phyloP scores from a whole-genome alignment of 2,888 invertebrate species.

The Carcina quercana region DNA sequence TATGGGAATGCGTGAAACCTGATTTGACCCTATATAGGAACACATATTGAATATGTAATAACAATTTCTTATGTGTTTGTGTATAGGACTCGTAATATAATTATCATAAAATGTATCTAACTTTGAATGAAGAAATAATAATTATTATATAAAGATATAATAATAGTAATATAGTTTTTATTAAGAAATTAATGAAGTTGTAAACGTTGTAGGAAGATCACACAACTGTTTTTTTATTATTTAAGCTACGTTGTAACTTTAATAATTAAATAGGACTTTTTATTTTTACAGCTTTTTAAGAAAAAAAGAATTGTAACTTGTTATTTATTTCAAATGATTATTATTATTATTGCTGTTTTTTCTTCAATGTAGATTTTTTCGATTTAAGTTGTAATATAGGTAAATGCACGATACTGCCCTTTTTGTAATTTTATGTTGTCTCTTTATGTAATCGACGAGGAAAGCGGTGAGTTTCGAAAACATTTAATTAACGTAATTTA shows the following conservation, averaged over 20 bases:
- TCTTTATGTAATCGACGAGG: constrained; percentile 24
- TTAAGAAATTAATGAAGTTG: constrained; percentile 70
- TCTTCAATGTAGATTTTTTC: constrained; percentile 56
- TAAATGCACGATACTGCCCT: constrained; percentile 66
- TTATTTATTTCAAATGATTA: constrained; percentile 75
- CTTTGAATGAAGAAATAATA: constrained; percentile 68
- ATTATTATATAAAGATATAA: constrained; percentile 70
- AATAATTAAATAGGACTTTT: constrained; percentile 38
- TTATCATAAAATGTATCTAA: constrained; percentile 67
- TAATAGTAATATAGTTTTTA: constrained; percentile 73
- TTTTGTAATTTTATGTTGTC: constrained; percentile 47
- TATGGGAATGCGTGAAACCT: constrained; percentile 27
- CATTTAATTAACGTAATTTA: constrained; percentile 25
- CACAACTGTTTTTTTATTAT: constrained; percentile 52
- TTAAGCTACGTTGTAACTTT: constrained; percentile 51
- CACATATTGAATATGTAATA: constrained; percentile 23
- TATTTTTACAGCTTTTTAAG: constrained; percentile 69
- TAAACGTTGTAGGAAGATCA: constrained; percentile 59
- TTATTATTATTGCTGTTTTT: constrained; percentile 67
- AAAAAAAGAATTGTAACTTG: constrained; percentile 65
- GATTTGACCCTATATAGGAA: constrained; percentile 22
- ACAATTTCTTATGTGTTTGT: constrained; percentile 37
- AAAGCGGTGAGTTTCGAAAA: constrained; percentile 18
- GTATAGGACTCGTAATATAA: constrained; percentile 50
- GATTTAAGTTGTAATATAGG: constrained; percentile 66